Base-by-base conservation (phyloP, 2,113 vertebrate genomes). In the Macquaria ambigua region DNA sequence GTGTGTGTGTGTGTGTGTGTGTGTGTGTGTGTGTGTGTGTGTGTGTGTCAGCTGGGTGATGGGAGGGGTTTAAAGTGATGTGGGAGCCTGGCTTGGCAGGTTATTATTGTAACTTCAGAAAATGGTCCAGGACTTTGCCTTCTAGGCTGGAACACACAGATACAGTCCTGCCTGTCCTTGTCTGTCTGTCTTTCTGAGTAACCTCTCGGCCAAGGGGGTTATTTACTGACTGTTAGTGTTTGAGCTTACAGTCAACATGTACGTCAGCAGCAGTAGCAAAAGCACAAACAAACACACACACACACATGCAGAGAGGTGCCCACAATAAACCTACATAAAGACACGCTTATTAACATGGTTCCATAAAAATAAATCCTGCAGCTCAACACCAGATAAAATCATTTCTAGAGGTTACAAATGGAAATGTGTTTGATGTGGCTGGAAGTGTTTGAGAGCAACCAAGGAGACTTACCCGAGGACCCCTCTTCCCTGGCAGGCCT, bases 401-500 rank as follows among this genome's bases (percentile, higher is more conserved):
- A 0, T 75, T 43, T 66, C 12, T 28, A 61, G 9, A 52, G 25
- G 21, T 21, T 34, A 52, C 0, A 66, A 58, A 75, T 56, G 21
- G 23, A 56, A 39, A 43, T 69, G 41, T 74, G 63, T 84, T 68
- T 63, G 70, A 88, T 52, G 46, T 55, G 18, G 31, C 23, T 70
- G 34, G 68, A 79, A 43, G 61, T 76, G 37, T 77, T 67, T 58
- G 34, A 78, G 20, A 10, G 58, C 16, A 4, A 59, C 4, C 16
- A 25, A 63, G 37, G 52, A 90, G n/a, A 96, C 97, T 97, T 95
- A 99, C 98, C 95, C 97, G 95, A 77, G 97, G 96, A 28, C 98
- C 98, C 93, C 96, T 97, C 92, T 97, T 96, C 77, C 98, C 98
- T 46, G 96, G 94, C 81, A 95, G 90, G 87, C 98, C 98, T 93